Base-by-base conservation (phyloP, 1,140 invertebrate species). In the Drosophila willistoni region DNA sequence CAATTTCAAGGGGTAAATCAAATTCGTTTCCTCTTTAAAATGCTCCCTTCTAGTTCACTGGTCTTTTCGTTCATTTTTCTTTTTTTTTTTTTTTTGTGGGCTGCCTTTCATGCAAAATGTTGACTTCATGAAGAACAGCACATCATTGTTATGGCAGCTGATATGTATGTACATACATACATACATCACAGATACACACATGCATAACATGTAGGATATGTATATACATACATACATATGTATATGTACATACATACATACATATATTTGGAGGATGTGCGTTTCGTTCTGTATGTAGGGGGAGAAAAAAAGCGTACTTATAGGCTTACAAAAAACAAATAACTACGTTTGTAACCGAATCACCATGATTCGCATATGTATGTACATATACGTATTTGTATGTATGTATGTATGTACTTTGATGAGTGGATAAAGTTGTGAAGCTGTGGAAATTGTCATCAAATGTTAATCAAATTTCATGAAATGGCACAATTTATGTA, bases 111-210 rank as follows among this genome's bases (percentile, higher is more conserved):
- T 64, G 66, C 63, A 74, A 60, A 59, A 69, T 73, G 67, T 67
- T 61, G 68, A 70, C 62, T 74, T 74, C 63, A 74, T 71, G 71
- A 74, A 78, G 75, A 78, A 75, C 64, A 67, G 72, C 72, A 68
- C 64, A 74, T 74, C 75, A 78, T 78, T 78, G 75, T 78, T 78
- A 44, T 78, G 75, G 71, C 72, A 78, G 75, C 75, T 78, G 75
- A 78, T 68, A 75, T 71, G 69, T 72, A 51, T 13, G 39, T 14
- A 47, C 29, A 44, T 44, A 61, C 25, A 29, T 29, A 29, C 29
- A 29, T 22, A 55, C 1, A 68, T 19, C 17, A n/a, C 33, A 39
- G 2, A 60, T 36, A 63, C n/a, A 19, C 34, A 60, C n/a, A 19
- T 56, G 19, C 10, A 17, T 7, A 25, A 22, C 19, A 17, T 33